Evolutionary conservation across 2,797 vertebrate genomes (phyloP).

Genomic region (Thamnophis elegans): DNA sequence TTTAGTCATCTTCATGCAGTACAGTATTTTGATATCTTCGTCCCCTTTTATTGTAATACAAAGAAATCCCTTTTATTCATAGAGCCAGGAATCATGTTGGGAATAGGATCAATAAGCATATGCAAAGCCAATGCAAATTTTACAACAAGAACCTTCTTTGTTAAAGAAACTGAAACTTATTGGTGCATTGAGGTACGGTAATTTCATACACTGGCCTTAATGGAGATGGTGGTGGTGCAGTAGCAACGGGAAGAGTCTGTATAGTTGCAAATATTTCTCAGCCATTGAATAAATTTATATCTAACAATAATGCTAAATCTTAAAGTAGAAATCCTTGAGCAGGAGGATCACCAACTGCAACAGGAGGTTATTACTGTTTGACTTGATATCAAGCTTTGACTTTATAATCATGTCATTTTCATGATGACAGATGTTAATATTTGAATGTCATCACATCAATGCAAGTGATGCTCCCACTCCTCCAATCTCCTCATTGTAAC

Average conservation of each 20-base stretch:
- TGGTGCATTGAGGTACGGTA: background rate
- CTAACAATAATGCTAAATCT: background rate
- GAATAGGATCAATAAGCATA: background rate
- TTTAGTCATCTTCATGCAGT: background rate
- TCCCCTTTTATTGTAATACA: background rate
- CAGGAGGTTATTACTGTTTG: background rate
- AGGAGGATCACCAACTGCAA: background rate
- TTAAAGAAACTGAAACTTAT: background rate
- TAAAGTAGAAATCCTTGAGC: background rate
- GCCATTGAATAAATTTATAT: background rate
- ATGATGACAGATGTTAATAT: background rate
- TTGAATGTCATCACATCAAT: background rate
- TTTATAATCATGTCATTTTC: background rate
- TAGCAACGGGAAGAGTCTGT: background rate
- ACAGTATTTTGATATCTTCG: background rate
- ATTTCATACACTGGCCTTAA: background rate
- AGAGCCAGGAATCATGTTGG: background rate
- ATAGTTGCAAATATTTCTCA: background rate
- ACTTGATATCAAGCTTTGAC: background rate
- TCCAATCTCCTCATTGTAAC: background rate
- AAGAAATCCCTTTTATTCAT: background rate
- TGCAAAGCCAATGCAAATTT: background rate
- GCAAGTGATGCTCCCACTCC: background rate
- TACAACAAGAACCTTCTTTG: background rate
- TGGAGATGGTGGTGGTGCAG: background rate